Percentiles rank a stretch among this genome's conserved stretches.
phyloP scores from a whole-genome alignment of 2,113 vertebrate species.

The Hippocampus comes region DNA sequence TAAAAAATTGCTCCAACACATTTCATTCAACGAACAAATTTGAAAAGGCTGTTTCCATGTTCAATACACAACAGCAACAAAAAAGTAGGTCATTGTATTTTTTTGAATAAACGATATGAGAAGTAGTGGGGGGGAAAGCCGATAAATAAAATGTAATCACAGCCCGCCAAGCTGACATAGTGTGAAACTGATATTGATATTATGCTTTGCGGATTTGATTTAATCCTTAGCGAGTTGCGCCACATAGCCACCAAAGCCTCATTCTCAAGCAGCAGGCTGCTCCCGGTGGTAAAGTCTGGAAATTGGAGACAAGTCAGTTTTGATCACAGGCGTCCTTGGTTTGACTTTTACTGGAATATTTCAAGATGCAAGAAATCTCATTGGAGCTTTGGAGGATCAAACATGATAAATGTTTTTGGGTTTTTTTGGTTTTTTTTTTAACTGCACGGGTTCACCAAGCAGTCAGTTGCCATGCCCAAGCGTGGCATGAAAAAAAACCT shows the following conservation, averaged over 20 bases:
- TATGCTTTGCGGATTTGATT: constrained; percentile 38
- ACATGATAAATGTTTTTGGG: background rate
- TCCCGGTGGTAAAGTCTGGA: constrained; percentile 15
- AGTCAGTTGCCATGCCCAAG: constrained; percentile 26
- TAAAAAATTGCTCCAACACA: too few species aligned
- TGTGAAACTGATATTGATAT: constrained; percentile 33
- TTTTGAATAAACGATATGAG: background rate
- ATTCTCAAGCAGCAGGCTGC: constrained; percentile 8
- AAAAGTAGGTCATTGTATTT: background rate
- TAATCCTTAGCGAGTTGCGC: constrained; percentile 23
- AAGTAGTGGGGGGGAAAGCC: background rate
- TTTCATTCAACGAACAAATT: too few species aligned
- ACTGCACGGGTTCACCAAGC: constrained; percentile 17
- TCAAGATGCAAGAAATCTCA: constrained; percentile 7
- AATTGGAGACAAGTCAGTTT: constrained; percentile 24
- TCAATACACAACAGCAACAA: background rate
- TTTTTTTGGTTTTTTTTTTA: background rate
- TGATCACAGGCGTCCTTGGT: constrained; percentile 25
- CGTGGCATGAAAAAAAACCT: constrained; percentile 32
- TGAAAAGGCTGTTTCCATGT: background rate
- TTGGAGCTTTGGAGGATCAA: constrained; percentile 9
- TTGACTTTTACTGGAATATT: constrained; percentile 14
- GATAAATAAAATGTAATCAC: constrained; percentile 38
- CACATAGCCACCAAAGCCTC: constrained; percentile 7
- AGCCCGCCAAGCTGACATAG: constrained; percentile 20